Evolutionary conservation across 2,113 vertebrate species (phyloP), one percentile per base, ranked within the genome.

Genomic region (Indicator indicator): DNA sequence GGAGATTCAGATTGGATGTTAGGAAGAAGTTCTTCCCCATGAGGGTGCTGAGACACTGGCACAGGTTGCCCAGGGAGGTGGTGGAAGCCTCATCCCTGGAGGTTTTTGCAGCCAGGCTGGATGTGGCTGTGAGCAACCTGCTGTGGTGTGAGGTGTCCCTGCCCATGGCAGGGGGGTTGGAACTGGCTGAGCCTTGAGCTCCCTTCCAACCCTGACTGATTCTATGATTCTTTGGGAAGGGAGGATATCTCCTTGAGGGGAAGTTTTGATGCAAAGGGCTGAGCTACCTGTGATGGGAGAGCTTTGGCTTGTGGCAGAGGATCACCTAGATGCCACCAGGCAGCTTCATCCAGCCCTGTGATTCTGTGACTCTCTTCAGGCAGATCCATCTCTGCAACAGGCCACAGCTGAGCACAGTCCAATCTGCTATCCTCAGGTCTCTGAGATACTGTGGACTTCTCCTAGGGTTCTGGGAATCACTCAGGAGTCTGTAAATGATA

Each of bases 381-480:
- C 13, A 15, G 16, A 56, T 36, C 56, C 0, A 6, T 12, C n/a
- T 33, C 56, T 50, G 24, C 50, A 58, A 65, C 32, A 54, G 10
- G 20, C 62, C 27, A 9, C 12, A 28, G 0, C 7, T 18, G 14
- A 65, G 46, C 24, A n/a, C 16, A 36, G 36, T 23, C 33, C 83
- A 27, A 38, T 6, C 72, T 20, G 11, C 5, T 10, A 21, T 19
- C 5, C 21, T 65, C 2, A 0, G 21, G 28, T 33, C 60, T 52
- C 26, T 74, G 28, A 38, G 68, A 50, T 11, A 36, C 24, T 19
- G 13, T 38, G 27, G 73, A 9, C 30, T 28, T 32, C 18, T 42
- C 21, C 16, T 44, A 3, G 14, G 33, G 15, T 24, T 52, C n/a
- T 69, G 32, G 18, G 59, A 72, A 36, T 55, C 13, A 5, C 14